These are phyloP conservation scores for Mionectes olivaceus DNA, from an alignment of 2,797 vertebrate genomes.

Conservation along the genomic window DNA sequence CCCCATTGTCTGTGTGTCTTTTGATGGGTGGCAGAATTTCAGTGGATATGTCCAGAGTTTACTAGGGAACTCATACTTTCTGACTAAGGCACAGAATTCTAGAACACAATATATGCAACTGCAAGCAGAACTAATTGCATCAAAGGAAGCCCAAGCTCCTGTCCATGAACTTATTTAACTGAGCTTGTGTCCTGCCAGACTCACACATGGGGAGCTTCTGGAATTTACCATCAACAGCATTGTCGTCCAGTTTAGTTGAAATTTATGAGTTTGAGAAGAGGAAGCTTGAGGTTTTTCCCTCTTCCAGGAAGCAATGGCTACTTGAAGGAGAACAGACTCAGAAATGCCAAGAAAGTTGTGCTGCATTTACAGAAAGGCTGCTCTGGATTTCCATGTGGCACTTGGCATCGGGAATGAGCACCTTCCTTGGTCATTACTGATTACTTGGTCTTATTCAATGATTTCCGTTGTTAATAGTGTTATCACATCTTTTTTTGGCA, in stretches of 20 bases:
- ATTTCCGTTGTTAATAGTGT: neutral
- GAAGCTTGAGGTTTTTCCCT: neutral
- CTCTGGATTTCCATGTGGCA: neutral
- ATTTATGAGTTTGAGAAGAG: neutral
- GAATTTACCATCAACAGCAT: neutral
- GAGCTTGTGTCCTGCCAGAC: neutral
- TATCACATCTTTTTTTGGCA: neutral
- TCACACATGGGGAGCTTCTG: neutral
- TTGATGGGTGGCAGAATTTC: neutral
- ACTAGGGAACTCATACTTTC: neutral
- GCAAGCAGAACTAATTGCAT: neutral
- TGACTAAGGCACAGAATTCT: neutral
- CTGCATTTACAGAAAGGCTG: neutral
- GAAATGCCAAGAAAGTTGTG: neutral
- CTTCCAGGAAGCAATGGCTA: neutral
- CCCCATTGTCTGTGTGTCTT: accelerated
- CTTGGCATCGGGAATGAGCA: neutral
- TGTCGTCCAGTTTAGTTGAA: neutral
- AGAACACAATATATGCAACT: neutral
- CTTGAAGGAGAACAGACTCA: neutral
- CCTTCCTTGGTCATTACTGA: accelerated
- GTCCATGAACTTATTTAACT: neutral
- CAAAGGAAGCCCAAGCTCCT: neutral
- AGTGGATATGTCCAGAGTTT: neutral
- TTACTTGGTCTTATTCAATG: neutral